A percentile compares a stretch with the other conserved stretches of the same genome.
phyloP scores from a whole-genome alignment of 1,140 invertebrate genomes.

The Brachionus calyciflorus region DNA sequence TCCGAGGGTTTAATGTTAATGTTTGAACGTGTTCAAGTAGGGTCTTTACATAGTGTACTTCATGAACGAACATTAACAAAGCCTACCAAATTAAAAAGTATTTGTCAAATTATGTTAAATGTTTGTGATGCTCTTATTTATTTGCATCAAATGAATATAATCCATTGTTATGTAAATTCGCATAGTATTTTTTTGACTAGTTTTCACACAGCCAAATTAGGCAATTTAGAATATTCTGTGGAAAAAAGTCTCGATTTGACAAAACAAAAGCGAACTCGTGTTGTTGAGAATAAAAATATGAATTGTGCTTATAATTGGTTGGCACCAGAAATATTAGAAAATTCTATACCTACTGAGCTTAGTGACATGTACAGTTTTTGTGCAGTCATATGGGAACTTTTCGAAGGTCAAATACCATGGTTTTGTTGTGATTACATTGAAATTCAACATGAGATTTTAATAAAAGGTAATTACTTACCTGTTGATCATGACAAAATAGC shows the following conservation, averaged over 20 bases:
- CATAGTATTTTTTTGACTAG: conserved; percentile 60
- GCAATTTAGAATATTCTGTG: conserved; percentile 61
- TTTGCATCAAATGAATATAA: conserved; percentile 58
- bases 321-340: conserved; percentile 60
- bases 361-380: conserved; percentile 62
- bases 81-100: neutral
- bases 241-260: conserved; percentile 51
- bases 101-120: conserved; percentile 54
- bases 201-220: conserved; percentile 57
- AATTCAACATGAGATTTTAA: conserved; percentile 37
- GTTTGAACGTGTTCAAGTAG: conserved; percentile 58
- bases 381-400: conserved; percentile 61
- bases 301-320: conserved; percentile 60
- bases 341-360: conserved; percentile 51
- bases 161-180: conserved; percentile 61
- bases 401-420: conserved; percentile 50
- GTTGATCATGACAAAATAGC: conserved; percentile 27
- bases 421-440: neutral
- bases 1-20: conserved; percentile 58
- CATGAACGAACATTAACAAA: conserved; percentile 50
- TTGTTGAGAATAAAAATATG: conserved; percentile 48
- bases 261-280: neutral
- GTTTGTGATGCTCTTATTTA: conserved; percentile 60
- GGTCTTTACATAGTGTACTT: conserved; percentile 58
- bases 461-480: neutral